A percentile compares a stretch with the other conserved stretches of the same genome.
These are phyloP conservation scores for Myiopsitta monachus DNA, from an alignment of 2,113 vertebrate genomes.

Conservation along the genomic window DNA sequence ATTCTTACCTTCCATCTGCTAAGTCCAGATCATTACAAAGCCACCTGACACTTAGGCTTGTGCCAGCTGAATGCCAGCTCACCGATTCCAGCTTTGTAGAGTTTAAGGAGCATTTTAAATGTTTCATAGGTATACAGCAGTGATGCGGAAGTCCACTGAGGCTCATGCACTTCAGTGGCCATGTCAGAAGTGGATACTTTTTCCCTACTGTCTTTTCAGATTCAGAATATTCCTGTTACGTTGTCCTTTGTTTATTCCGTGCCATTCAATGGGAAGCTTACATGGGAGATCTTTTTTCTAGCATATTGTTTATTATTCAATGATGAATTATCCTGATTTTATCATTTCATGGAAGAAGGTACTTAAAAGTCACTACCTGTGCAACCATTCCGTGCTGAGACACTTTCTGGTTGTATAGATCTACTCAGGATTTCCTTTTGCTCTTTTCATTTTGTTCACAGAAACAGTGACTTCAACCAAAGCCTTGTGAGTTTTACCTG, in stretches of 20 bases:
- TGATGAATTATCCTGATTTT: neutral
- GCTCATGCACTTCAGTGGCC: rapidly evolving
- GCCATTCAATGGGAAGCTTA: neutral
- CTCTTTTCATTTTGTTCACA: neutral
- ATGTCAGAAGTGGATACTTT: neutral
- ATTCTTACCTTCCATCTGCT: neutral
- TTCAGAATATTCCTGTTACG: neutral
- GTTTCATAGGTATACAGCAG: neutral
- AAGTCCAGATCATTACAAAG: neutral
- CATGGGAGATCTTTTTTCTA: neutral
- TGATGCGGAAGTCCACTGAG: neutral
- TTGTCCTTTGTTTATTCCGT: neutral
- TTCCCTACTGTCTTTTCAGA: neutral
- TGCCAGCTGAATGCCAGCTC: neutral
- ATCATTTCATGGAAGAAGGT: neutral
- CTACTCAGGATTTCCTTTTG: neutral
- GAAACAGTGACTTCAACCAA: neutral
- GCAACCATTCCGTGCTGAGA: neutral
- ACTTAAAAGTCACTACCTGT: neutral
- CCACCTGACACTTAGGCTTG: neutral
- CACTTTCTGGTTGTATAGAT: neutral
- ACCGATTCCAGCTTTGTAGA: neutral
- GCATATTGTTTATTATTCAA: neutral
- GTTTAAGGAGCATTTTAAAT: neutral
- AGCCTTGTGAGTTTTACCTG: neutral